Base-by-base conservation (phyloP, 2,113 vertebrate species). In the Cyanoramphus novaezelandiae region DNA sequence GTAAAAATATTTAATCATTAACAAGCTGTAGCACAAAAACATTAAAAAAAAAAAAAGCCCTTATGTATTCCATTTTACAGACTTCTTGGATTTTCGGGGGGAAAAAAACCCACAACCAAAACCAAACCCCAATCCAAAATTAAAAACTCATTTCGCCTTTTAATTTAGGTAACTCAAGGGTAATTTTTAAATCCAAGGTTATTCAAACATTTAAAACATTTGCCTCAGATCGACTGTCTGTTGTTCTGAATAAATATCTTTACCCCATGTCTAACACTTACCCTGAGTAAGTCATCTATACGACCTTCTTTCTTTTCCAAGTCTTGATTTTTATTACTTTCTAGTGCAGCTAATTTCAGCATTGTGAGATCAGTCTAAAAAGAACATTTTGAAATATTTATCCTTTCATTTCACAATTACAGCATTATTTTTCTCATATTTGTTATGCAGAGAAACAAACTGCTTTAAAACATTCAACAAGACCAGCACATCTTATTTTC, bases 261-360 rank as follows among this genome's bases (percentile, higher is more conserved):
- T 86, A 84, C 31, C 41, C 44, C 68, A 52, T n/a, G 12, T 82
- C 88, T 92, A 67, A 92, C 47, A 97, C 99, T 99, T 98, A 99
- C 99, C 99, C 99, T 98, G 98, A 99, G 98, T 98, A 99, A 98
- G 98, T 99, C 99, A 97, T 99, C 99, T 98, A 99, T 99, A 96
- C 99, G 98, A 91, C 99, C 99, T 98, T 99, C 99, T 96, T 99
- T 99, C 98, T 99, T 99, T 98, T 99, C 99, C 98, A 99, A 98
- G 98, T 99, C 99, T 96, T 99, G 98, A 97, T 99, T 99, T 98
- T 99, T 99, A 97, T 99, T 99, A 98, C 98, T 99, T 99, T 99
- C 99, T 98, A 99, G 98, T 97, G 99, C 98, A 98, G 99, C 99
- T 98, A 99, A 97, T 98, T 99, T 99, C 97, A 99, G 97, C 98